A percentile compares a stretch with the other conserved stretches of the same genome.
phyloP scores from a whole-genome alignment of 1,140 invertebrate genomes.

The Heliconius hermathena region DNA sequence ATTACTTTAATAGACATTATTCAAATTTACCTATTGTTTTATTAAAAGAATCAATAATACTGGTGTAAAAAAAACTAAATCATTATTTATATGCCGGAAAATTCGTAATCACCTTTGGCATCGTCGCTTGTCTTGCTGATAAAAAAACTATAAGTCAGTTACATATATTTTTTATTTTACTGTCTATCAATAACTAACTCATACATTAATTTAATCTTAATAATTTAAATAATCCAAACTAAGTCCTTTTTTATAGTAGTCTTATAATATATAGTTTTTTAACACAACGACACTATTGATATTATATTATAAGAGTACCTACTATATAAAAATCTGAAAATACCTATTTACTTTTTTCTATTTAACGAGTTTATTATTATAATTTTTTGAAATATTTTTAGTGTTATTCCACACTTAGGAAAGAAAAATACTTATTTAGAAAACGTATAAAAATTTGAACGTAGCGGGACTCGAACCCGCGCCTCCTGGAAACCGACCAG shows the following conservation, averaged over 20 bases:
- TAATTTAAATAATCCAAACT: no score
- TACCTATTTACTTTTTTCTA: not conserved
- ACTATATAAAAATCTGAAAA: not conserved
- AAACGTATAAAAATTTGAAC: no score
- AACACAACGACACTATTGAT: no score
- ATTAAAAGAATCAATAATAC: not conserved
- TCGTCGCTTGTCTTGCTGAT: not conserved
- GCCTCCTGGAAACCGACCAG: no score
- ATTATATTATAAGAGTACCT: no score
- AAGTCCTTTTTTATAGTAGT: no score
- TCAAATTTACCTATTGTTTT: not conserved
- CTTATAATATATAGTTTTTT: no score
- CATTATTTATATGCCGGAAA: not conserved
- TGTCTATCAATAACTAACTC: not conserved
- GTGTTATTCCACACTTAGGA: no score
- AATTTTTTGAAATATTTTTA: no score
- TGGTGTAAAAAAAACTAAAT: not conserved
- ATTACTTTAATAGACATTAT: not conserved
- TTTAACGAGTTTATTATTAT: constrained; percentile 2
- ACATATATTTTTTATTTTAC: not conserved
- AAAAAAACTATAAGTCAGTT: not conserved
- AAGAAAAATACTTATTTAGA: no score
- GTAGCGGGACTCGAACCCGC: no score
- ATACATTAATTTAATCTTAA: no score
- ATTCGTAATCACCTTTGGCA: not conserved